phyloP scores from a whole-genome alignment of 2,113 vertebrate species.

The Gnathonemus echidnorhynchus region DNA sequence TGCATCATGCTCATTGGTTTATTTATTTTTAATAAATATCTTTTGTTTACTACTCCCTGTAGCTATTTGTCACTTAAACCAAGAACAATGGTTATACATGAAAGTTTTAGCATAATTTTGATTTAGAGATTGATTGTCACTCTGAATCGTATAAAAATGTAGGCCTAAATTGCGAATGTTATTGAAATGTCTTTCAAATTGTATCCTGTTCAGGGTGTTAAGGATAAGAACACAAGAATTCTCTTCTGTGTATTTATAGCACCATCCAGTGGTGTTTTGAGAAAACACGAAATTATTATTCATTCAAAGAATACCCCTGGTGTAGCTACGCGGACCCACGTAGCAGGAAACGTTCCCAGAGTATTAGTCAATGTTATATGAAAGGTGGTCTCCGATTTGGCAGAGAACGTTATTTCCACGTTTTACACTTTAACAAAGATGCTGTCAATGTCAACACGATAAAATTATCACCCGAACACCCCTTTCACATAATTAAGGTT shows the following conservation, averaged over 20 bases:
- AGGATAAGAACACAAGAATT: neutral
- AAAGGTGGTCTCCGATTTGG: neutral
- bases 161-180: neutral
- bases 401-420: neutral
- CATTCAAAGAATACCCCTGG: neutral
- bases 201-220: neutral
- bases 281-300: neutral
- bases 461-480: neutral
- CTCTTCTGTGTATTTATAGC: neutral
- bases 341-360: neutral
- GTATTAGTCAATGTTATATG: neutral
- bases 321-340: neutral
- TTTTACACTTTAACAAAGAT: neutral
- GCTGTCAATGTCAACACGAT: neutral
- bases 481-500: neutral
- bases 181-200: neutral
- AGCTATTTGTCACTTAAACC: neutral
- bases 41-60: neutral
- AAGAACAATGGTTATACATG: neutral
- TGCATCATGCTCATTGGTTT: neutral
- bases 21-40: slow-evolving; percentile 6
- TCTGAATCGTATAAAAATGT: neutral
- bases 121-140: neutral
- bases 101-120: neutral
- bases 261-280: neutral